Percentiles rank a stretch among this genome's conserved stretches.
Conservation (phyloP, 2,797 vertebrate genomes). For the Forpus xanthops region DNA sequence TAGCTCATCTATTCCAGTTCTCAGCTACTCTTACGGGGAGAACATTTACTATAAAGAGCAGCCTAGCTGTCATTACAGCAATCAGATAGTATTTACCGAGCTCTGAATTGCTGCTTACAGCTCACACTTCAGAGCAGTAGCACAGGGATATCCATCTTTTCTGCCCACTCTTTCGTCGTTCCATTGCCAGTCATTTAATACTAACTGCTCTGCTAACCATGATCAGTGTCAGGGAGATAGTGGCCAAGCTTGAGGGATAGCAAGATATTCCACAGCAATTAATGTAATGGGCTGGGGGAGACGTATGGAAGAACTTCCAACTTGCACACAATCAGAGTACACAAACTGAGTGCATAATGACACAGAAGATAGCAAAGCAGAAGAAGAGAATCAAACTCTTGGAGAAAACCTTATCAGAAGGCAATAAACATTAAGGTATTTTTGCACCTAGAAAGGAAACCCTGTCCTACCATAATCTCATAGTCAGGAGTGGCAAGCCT, state of each 20-base stretch:
- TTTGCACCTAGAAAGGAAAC: background rate
- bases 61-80: background rate
- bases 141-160: background rate
- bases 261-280: background rate
- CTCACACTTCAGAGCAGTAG: background rate
- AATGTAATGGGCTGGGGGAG: fast-evolving
- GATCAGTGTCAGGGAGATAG: background rate
- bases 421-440: background rate
- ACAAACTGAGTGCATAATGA: fast-evolving
- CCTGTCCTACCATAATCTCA: background rate
- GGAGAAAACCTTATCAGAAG: background rate
- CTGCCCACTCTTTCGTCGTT: background rate
- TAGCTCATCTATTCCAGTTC: background rate
- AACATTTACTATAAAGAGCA: fast-evolving
- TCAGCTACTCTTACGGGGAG: background rate
- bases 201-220: background rate
- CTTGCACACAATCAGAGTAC: fast-evolving
- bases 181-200: background rate
- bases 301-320: fast-evolving
- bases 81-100: background rate
- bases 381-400: background rate
- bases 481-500: background rate
- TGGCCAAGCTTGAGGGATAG: background rate
- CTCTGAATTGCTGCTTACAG: background rate
- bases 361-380: fast-evolving